Evolutionary conservation across 1,140 invertebrate genomes (phyloP).

Genomic region (Drosophila seguyi): DNA sequence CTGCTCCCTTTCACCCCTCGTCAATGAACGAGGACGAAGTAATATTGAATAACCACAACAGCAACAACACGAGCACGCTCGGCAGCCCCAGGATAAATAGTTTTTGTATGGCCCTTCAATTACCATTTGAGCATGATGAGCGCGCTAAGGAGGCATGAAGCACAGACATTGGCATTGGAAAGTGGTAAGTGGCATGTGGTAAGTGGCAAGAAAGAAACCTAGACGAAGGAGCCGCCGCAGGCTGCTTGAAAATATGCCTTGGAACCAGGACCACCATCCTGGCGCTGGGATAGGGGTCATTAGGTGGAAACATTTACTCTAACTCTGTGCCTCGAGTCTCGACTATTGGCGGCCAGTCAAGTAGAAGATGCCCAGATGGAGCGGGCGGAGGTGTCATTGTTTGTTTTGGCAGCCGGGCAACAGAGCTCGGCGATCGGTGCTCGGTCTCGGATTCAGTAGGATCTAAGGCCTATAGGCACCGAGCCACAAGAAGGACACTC

Average conservation of each 20-base stretch:
- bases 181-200: conserved; percentile 55
- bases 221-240: conserved; percentile 63
- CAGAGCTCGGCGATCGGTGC: conserved; percentile 15
- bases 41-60: conserved; percentile 83
- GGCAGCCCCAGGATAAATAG: conserved; percentile 80
- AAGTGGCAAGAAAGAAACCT: conserved; percentile 51
- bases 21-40: conserved; percentile 48
- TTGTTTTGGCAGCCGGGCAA: conserved; percentile 52
- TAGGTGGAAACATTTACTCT: conserved; percentile 59
- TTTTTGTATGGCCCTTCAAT: conserved; percentile 81
- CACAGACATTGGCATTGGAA: conserved; percentile 58
- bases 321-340: conserved; percentile 15
- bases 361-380: conserved; percentile 51
- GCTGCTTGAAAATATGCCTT: conserved; percentile 50
- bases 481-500: conserved; percentile 10
- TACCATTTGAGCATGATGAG: conserved; percentile 84
- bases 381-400: conserved; percentile 75
- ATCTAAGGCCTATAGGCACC: neutral
- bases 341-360: conserved; percentile 63
- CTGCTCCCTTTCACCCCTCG: conserved; percentile 5
- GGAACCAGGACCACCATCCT: conserved; percentile 51
- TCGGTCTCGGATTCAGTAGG: neutral
- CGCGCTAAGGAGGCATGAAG: conserved; percentile 76
- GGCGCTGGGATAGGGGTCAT: conserved; percentile 66
- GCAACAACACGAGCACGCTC: conserved; percentile 60